A percentile compares a stretch with the other conserved stretches of the same genome.
Conservation (phyloP, 1,140 invertebrate species). For the Nomia melanderi region DNA sequence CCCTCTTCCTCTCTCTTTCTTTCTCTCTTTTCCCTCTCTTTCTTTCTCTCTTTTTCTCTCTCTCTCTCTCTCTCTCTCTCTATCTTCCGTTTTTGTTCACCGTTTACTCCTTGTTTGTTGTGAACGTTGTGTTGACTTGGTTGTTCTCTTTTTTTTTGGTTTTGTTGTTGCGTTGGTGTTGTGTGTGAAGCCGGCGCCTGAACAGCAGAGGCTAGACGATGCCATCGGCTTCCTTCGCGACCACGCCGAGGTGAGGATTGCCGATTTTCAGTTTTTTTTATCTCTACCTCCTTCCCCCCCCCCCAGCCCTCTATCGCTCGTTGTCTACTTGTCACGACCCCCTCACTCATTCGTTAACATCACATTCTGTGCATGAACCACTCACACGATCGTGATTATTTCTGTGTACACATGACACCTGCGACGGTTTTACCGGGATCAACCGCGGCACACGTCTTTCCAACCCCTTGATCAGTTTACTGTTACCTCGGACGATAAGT, state of each 20-base stretch:
- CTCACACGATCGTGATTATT: not conserved
- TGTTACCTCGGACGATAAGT: no score
- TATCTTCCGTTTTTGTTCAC: constrained; percentile 21
- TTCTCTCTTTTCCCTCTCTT: no score
- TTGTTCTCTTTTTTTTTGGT: constrained; percentile 80
- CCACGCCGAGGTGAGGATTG: constrained; percentile 88
- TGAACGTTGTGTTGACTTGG: constrained; percentile 81
- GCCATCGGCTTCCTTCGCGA: constrained; percentile 94
- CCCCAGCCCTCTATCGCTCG: not conserved
- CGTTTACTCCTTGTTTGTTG: constrained; percentile 74
- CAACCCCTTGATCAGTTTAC: no score
- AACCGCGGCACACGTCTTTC: not conserved
- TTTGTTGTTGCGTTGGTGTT: constrained; percentile 83
- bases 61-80: constrained; percentile 29
- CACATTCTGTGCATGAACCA: constrained; percentile 21
- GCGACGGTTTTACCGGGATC: not conserved
- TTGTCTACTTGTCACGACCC: constrained; percentile 15
- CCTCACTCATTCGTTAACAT: constrained; percentile 1
- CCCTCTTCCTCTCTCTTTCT: constrained; percentile 17
- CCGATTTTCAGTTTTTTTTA: constrained; percentile 74
- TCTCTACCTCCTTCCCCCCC: constrained; percentile 21
- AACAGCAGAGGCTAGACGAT: constrained; percentile 92
- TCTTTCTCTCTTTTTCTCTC: no score
- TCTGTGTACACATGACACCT: not conserved
- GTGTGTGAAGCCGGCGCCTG: constrained; percentile 86